phyloP scores from a whole-genome alignment of 1,140 invertebrate species.

The Platyscapa corneri region DNA sequence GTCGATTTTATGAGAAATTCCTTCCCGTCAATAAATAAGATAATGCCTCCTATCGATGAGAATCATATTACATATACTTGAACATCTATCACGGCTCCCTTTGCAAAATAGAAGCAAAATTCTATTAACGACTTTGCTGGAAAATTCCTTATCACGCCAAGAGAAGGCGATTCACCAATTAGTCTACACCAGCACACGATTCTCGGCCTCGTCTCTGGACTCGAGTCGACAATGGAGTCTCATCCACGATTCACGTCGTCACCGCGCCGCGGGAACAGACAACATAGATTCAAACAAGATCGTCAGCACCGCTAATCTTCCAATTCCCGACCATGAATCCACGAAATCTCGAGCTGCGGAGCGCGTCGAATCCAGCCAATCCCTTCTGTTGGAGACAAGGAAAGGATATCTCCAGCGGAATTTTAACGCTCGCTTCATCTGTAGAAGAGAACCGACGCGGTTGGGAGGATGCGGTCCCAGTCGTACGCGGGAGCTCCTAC shows the following conservation, averaged over 20 bases:
- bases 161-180: not conserved
- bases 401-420: not conserved
- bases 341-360: conserved; percentile 19
- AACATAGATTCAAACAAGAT: conserved; percentile 6
- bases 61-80: not conserved
- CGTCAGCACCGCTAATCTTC: conserved; percentile 16
- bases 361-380: conserved; percentile 45
- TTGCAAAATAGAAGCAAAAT: conserved; percentile 7
- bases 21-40: conserved; percentile 2
- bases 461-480: not conserved
- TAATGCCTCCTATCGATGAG: conserved; percentile 5
- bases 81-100: conserved; percentile 1
- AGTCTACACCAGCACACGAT: not conserved
- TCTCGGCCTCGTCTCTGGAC: not conserved
- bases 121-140: not conserved
- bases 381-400: not conserved
- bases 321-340: conserved; percentile 47
- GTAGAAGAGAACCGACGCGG: not conserved
- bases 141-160: not conserved
- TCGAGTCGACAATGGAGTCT: not conserved
- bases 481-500: not conserved
- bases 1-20: not conserved
- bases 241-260: not conserved
- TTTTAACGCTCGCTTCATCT: not conserved
- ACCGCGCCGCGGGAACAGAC: not conserved